Evolutionary conservation across 1,140 invertebrate species (phyloP).

Genomic region (Zophobas morio): DNA sequence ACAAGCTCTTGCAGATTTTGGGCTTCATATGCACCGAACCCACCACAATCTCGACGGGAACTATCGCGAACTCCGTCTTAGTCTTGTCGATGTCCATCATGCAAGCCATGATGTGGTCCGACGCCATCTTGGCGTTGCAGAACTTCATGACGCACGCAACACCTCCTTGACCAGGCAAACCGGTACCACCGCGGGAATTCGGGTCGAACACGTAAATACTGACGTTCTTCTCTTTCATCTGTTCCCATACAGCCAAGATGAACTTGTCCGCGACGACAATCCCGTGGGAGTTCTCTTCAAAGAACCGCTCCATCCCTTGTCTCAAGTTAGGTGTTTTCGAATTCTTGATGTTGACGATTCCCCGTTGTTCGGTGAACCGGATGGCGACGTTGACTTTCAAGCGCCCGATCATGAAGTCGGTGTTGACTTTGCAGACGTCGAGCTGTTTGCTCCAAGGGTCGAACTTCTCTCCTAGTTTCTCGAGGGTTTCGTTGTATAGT

Average conservation of each 20-base stretch:
- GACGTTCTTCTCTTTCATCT: conserved; percentile 55
- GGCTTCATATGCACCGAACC: conserved; percentile 52
- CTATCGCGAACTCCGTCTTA: conserved; percentile 57
- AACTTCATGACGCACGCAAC: conserved; percentile 60
- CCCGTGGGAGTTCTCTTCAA: conserved; percentile 69
- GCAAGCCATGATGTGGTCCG: conserved; percentile 62
- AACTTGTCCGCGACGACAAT: conserved; percentile 68
- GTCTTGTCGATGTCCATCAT: conserved; percentile 53
- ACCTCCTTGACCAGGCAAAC: conserved; percentile 61
- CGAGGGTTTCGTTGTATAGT: conserved; percentile 60
- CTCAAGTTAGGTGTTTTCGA: conserved; percentile 65
- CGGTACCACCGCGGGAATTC: conserved; percentile 69
- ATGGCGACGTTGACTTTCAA: conserved; percentile 68
- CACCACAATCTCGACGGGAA: conserved; percentile 63
- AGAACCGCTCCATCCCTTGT: conserved; percentile 68
- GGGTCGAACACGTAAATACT: conserved; percentile 71
- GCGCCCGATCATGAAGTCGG: conserved; percentile 66
- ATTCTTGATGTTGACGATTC: conserved; percentile 67
- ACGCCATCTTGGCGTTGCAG: conserved; percentile 57
- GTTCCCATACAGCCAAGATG: conserved; percentile 69
- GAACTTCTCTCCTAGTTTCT: conserved; percentile 68
- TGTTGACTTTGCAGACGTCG: conserved; percentile 64
- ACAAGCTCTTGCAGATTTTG: conserved; percentile 44
- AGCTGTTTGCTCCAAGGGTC: conserved; percentile 70
- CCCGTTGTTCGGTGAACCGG: conserved; percentile 67